Conservation (phyloP, 2,113 vertebrate species). For the Heterotilapia buettikoferi region DNA sequence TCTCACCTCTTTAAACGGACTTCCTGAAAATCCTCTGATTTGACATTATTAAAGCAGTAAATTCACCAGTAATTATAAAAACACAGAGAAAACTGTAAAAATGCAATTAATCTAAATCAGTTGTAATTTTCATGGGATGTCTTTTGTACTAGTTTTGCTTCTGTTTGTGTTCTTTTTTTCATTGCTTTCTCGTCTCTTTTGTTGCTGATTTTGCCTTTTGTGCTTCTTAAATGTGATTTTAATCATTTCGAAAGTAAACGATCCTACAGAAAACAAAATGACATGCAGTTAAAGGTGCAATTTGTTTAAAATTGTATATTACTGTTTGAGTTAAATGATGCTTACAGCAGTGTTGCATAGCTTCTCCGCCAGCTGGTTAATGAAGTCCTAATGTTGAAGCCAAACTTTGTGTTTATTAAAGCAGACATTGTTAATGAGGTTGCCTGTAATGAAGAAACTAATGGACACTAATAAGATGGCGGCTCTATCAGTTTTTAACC, state of each 20-base stretch:
- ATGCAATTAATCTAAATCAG: background rate
- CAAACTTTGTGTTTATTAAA: background rate
- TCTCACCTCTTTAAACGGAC: background rate
- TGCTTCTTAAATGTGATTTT: background rate
- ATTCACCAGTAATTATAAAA: fast-evolving
- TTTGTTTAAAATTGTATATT: fast-evolving
- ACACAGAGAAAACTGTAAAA: background rate
- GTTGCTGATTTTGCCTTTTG: background rate
- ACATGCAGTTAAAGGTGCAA: background rate
- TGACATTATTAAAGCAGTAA: background rate
- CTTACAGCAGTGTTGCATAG: background rate
- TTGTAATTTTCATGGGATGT: fast-evolving
- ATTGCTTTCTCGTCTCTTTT: background rate
- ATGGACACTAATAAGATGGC: fast-evolving
- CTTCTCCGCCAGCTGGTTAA: background rate
- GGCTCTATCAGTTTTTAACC: background rate
- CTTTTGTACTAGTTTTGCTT: background rate
- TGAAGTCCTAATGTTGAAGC: background rate
- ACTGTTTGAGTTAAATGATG: background rate
- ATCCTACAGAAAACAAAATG: background rate
- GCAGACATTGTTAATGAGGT: background rate
- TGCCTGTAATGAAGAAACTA: background rate
- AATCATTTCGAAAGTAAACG: background rate
- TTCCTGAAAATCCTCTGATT: background rate
- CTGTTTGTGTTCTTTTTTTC: background rate